These are phyloP conservation scores for Calameuta idolon DNA, from an alignment of 2,888 invertebrate genomes.

Conservation along the genomic window DNA sequence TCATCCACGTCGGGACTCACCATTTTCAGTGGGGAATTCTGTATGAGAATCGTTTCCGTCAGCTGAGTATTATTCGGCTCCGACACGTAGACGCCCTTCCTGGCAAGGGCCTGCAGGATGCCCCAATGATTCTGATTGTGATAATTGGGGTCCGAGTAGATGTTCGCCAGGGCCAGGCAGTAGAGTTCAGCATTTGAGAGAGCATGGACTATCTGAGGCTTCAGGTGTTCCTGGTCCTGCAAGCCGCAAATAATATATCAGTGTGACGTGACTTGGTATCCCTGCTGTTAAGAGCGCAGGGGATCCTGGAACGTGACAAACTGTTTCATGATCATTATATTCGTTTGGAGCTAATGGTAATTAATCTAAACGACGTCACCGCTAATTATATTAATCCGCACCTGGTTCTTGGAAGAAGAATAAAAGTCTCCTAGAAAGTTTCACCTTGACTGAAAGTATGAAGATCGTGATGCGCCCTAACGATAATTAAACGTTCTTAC, in stretches of 20 bases:
- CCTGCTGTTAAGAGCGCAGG: not conserved
- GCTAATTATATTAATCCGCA: not conserved
- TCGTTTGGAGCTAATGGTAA: not conserved
- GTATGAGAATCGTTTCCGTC: constrained; percentile 95
- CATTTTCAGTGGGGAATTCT: constrained; percentile 94
- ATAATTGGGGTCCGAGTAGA: constrained; percentile 96
- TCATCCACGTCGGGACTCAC: constrained; percentile 69
- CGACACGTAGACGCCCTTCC: constrained; percentile 89
- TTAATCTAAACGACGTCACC: not conserved
- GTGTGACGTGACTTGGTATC: not conserved
- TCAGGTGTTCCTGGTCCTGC: constrained; percentile 92
- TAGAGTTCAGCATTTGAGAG: constrained; percentile 95
- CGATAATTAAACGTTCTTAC: not conserved
- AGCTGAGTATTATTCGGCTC: constrained; percentile 89
- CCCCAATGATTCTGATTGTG: constrained; percentile 96
- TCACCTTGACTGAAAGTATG: not conserved
- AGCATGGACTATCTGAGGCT: constrained; percentile 91
- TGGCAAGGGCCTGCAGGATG: constrained; percentile 90
- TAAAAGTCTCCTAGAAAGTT: not conserved
- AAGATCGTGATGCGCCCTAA: not conserved
- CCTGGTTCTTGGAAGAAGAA: not conserved
- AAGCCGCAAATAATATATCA: constrained; percentile 45
- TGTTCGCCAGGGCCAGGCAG: constrained; percentile 92
- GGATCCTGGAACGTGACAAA: not conserved
- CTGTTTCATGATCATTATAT: not conserved